Conservation (phyloP, 2,797 vertebrate genomes). For the Nannoperca australis region DNA sequence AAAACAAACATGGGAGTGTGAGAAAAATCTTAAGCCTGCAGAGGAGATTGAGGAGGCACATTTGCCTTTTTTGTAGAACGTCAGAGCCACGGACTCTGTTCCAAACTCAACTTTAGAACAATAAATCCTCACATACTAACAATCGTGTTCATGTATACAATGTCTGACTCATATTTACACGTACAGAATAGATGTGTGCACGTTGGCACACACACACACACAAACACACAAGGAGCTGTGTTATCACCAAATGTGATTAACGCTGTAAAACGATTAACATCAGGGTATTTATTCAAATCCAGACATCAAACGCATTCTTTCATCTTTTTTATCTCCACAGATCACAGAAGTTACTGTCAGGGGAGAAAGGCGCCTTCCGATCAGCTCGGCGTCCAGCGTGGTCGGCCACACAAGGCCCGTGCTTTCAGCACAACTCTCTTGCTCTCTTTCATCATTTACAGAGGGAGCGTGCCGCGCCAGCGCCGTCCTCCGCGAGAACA, state of each 20-base stretch:
- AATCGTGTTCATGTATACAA: conserved; percentile 13
- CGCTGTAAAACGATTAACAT: conserved; percentile 71
- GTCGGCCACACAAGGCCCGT: conserved; percentile 62
- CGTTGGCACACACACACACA: conserved; percentile 23
- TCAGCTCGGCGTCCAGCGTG: conserved; percentile 47
- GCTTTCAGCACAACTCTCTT: conserved; percentile 57
- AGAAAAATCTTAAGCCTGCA: conserved; percentile 46
- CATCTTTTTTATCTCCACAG: conserved; percentile 63
- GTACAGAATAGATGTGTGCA: conserved; percentile 20
- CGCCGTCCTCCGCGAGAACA: conserved; percentile 59
- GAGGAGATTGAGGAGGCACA: conserved; percentile 27
- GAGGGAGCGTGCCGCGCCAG: conserved; percentile 78
- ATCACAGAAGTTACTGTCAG: conserved; percentile 76
- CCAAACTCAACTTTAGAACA: conserved; percentile 31
- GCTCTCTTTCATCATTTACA: conserved; percentile 80
- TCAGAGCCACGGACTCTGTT: not conserved
- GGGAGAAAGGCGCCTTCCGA: conserved; percentile 69
- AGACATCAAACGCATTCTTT: conserved; percentile 77
- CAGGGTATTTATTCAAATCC: conserved; percentile 74
- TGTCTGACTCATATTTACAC: conserved; percentile 26
- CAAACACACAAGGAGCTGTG: conserved; percentile 33
- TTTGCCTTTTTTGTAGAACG: conserved; percentile 26
- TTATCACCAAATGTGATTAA: conserved; percentile 71
- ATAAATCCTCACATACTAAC: conserved; percentile 40
- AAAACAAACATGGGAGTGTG: conserved; percentile 64